Evolutionary conservation across 1,140 invertebrate genomes (phyloP).

Genomic region (Atta cephalotes): DNA sequence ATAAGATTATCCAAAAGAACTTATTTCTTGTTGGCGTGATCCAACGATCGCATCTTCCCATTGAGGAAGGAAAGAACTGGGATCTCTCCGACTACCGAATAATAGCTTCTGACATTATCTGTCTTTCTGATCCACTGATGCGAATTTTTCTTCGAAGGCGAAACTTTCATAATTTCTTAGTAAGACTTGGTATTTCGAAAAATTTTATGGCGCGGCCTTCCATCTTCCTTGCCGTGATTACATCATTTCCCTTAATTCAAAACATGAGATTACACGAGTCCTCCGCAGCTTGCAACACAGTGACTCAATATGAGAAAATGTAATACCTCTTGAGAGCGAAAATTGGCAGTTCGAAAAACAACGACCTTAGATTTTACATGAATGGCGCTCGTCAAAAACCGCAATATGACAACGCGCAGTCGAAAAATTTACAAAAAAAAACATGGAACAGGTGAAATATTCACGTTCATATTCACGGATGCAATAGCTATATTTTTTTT

Average conservation of each 20-base stretch:
- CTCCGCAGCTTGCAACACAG: conserved; percentile 50
- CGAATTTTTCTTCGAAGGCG: conserved; percentile 52
- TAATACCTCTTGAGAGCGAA: conserved; percentile 43
- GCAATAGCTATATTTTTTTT: neutral
- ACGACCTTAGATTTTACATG: conserved; percentile 10
- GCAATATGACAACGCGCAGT: neutral
- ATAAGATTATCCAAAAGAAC: conserved; percentile 2
- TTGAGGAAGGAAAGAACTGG: conserved; percentile 14
- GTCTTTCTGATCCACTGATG: conserved; percentile 45
- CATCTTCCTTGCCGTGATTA: conserved; percentile 39
- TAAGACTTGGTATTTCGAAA: conserved; percentile 55
- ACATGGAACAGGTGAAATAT: neutral
- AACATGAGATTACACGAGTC: conserved; percentile 65
- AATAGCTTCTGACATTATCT: conserved; percentile 50
- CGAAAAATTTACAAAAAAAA: neutral
- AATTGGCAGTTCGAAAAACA: conserved; percentile 55
- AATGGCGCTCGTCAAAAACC: neutral
- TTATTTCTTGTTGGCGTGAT: conserved; percentile 1
- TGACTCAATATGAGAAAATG: conserved; percentile 65
- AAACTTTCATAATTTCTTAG: conserved; percentile 62
- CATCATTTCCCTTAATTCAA: conserved; percentile 64
- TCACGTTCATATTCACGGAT: neutral
- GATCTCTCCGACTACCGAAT: conserved; percentile 21
- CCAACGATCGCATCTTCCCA: neutral
- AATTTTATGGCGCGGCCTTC: conserved; percentile 60